These are phyloP conservation scores for Xenopus tropicalis DNA, from an alignment of 2,113 vertebrate species.

Conservation along the genomic window DNA sequence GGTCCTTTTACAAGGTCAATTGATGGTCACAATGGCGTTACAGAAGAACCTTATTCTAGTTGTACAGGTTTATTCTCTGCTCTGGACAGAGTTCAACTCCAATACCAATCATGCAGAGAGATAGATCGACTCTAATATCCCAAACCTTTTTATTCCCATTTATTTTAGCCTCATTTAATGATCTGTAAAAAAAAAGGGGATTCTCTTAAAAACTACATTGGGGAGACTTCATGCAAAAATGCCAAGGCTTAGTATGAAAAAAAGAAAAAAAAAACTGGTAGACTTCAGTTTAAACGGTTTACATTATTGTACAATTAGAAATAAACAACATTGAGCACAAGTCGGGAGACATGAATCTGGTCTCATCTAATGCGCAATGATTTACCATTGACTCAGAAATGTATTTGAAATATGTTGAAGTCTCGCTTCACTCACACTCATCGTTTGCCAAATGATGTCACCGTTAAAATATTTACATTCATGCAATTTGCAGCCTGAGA, in stretches of 20 bases:
- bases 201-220: neutral
- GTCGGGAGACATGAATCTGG: slow-evolving; percentile 28
- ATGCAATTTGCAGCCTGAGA: slow-evolving; percentile 18
- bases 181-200: neutral
- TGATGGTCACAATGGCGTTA: slow-evolving; percentile 6
- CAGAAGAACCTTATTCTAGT: neutral
- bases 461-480: slow-evolving; percentile 35
- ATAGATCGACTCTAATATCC: neutral
- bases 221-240: no score
- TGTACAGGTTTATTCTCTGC: slow-evolving; percentile 8
- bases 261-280: no score
- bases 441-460: slow-evolving; percentile 24
- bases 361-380: slow-evolving; percentile 33
- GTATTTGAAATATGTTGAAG: slow-evolving; percentile 17
- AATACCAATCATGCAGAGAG: neutral
- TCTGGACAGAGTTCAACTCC: neutral
- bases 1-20: slow-evolving; percentile 27
- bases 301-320: slow-evolving; percentile 12
- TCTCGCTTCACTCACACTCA: slow-evolving; percentile 12
- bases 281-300: neutral
- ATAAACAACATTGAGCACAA: slow-evolving; percentile 3
- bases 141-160: neutral
- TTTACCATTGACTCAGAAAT: slow-evolving; percentile 24
- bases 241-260: neutral
- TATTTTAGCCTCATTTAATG: neutral